phyloP scores from a whole-genome alignment of 2,797 vertebrate genomes.

The Momotus momota region DNA sequence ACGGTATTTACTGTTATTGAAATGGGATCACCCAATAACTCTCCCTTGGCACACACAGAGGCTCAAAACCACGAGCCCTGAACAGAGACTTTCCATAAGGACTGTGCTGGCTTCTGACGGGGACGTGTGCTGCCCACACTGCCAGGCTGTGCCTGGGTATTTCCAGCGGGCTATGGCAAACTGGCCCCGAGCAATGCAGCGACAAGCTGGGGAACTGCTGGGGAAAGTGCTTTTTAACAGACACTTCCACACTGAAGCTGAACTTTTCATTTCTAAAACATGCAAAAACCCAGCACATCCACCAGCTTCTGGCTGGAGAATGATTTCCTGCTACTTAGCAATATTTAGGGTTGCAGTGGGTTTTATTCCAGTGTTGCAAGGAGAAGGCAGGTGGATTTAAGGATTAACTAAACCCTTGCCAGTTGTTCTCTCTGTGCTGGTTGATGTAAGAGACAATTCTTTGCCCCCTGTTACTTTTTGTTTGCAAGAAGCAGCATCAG shows the following conservation, averaged over 20 bases:
- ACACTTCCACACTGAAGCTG: neutral
- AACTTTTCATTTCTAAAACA: neutral
- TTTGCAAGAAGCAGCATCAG: neutral
- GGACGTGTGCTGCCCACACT: neutral
- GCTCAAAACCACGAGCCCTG: neutral
- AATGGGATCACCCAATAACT: neutral
- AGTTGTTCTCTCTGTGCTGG: neutral
- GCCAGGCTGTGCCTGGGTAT: rapidly evolving
- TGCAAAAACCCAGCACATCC: neutral
- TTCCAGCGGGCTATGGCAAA: neutral
- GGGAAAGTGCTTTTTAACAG: neutral
- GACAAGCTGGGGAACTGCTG: neutral
- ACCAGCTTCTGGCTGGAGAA: neutral
- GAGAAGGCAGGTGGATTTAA: neutral
- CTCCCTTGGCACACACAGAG: neutral
- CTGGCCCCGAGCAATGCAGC: neutral
- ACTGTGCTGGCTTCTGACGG: neutral
- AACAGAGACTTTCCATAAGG: neutral
- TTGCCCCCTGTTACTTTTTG: neutral
- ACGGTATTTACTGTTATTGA: neutral
- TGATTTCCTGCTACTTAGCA: neutral
- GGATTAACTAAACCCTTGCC: neutral
- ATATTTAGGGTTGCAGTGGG: neutral
- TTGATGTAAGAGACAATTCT: neutral
- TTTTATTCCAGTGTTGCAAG: neutral